These are phyloP conservation scores for Tragelaphus strepsiceros DNA, from an alignment of 2,113 vertebrate genomes.

Conservation along the genomic window DNA sequence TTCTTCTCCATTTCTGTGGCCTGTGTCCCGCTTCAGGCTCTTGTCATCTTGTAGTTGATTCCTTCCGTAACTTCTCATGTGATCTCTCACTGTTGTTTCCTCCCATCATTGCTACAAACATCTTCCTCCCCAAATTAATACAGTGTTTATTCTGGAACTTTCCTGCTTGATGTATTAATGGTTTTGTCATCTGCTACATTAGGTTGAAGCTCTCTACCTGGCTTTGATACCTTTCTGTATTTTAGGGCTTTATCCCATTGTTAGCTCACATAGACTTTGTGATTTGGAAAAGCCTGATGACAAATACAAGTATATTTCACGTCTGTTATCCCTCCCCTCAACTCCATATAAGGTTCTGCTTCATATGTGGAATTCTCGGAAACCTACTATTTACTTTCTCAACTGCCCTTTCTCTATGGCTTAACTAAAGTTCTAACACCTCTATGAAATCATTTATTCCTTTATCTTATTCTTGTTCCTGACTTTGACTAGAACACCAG, in stretches of 20 bases:
- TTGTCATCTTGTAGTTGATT: background rate
- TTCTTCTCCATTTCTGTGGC: background rate
- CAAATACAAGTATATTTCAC: background rate
- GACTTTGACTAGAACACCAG: background rate
- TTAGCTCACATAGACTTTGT: background rate
- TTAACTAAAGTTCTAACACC: background rate
- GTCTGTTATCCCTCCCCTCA: background rate
- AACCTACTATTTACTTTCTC: background rate
- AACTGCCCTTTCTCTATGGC: background rate
- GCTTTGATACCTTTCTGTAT: background rate
- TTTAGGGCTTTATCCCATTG: background rate
- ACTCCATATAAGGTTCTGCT: rapidly evolving
- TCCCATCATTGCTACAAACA: background rate
- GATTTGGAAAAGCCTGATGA: background rate
- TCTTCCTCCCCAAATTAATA: background rate
- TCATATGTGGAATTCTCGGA: background rate
- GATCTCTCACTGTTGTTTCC: background rate
- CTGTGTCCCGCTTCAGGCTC: background rate
- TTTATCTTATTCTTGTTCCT: background rate
- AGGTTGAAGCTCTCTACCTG: background rate
- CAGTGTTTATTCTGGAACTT: background rate
- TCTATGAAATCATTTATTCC: background rate
- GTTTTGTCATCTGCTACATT: background rate
- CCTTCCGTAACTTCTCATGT: background rate
- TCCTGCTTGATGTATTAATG: background rate